Base-by-base conservation (phyloP, 2,888 invertebrate species). In the Parthenolecanium corni region DNA sequence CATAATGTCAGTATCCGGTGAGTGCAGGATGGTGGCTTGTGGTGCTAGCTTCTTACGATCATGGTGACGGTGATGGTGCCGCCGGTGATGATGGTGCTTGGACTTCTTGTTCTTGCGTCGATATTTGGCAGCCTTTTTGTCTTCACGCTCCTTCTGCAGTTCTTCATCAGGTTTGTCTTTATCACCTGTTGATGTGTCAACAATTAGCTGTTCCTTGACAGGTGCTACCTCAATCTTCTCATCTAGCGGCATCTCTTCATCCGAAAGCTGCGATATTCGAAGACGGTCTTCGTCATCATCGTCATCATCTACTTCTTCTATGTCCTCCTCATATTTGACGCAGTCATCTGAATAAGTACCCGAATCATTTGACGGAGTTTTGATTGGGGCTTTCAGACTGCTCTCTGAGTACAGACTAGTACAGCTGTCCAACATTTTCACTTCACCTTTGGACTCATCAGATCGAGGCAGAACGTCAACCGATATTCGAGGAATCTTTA, bases 51-150 rank as follows among this genome's bases (percentile, higher is more conserved):
- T 67, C 44, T 68, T 69, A 42, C 68, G 67, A 21, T 68, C 66
- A 49, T 69, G 68, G 42, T 69, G 69, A 31, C 68, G 66, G 51
- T 69, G 69, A 53, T 69, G 69, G 38, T 70, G 69, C 40, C 67
- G 68, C 16, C 68, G 65, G 42, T 67, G 66, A 36, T 63, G 62
- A 16, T 64, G 64, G 38, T 64, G 69, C 31, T 68, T 70, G 18
- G 67, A 67, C 54, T 69, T 69, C 51, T 69, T 70, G 49, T 64
- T 69, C 38, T 68, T 68, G 3, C 67, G 66, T 62, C 66, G 66
- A 2, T 66, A 56, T 36, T 64, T 66, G 21, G 57, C 61, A 4
- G 66, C 65, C 52, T 66, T 67, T n/a, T 62, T 65, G 9, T 65
- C 58, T 0, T 31, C 25, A 5, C 57, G 47, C 40, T 61, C 51